Percentiles rank a stretch among this genome's conserved stretches.
Evolutionary conservation across 2,888 invertebrate species (phyloP).

Genomic region (Adela reaumurella): DNA sequence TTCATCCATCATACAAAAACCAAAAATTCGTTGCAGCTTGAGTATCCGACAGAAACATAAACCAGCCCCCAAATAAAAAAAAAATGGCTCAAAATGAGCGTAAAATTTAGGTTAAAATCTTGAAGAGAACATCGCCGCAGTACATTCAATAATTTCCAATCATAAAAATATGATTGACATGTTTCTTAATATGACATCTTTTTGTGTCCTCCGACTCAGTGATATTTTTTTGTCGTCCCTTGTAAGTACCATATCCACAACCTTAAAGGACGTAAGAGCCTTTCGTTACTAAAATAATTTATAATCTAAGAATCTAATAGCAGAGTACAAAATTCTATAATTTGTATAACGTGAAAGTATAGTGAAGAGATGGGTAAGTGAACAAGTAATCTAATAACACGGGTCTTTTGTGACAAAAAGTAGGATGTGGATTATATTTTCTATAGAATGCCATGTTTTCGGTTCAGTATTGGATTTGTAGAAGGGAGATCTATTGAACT

Average conservation of each 20-base stretch:
- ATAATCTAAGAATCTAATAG: too few species aligned
- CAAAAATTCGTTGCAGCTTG: too few species aligned
- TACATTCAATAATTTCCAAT: slow-evolving; percentile 32
- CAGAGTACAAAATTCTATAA: too few species aligned
- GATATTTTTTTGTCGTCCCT: slow-evolving; percentile 52
- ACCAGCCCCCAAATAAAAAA: slow-evolving; percentile 29
- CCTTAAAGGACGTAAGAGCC: too few species aligned
- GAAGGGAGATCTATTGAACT: slow-evolving; percentile 35
- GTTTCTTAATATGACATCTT: slow-evolving; percentile 56
- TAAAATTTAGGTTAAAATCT: slow-evolving; percentile 40
- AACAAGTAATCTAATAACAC: slow-evolving; percentile 44
- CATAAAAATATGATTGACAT: slow-evolving; percentile 58
- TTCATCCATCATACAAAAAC: too few species aligned
- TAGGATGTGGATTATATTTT: slow-evolving; percentile 54
- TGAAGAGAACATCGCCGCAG: slow-evolving; percentile 35
- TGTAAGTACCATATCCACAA: too few species aligned
- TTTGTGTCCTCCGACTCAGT: slow-evolving; percentile 28
- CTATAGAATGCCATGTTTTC: slow-evolving; percentile 39
- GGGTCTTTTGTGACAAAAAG: slow-evolving; percentile 42
- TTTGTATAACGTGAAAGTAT: not conserved
- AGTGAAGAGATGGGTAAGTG: not conserved
- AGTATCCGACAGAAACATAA: too few species aligned
- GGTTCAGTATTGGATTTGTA: slow-evolving; percentile 31
- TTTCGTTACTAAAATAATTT: too few species aligned
- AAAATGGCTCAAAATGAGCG: slow-evolving; percentile 40